Percentiles rank a stretch among this genome's conserved stretches.
These are phyloP conservation scores for Desoria tigrina DNA, from an alignment of 2,888 invertebrate genomes.

Conservation along the genomic window DNA sequence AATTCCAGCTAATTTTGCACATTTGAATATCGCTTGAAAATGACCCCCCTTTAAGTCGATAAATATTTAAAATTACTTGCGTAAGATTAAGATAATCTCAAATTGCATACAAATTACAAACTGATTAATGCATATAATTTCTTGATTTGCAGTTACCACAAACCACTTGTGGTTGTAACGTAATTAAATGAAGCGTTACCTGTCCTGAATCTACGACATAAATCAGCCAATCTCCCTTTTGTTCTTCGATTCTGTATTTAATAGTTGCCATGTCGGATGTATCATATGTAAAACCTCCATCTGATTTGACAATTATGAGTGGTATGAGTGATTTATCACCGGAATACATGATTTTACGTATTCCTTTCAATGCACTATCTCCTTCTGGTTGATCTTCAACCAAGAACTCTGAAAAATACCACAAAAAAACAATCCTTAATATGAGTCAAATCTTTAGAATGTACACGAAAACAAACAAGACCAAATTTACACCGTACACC, in stretches of 20 bases:
- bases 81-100: not conserved
- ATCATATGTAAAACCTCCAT: slow-evolving; percentile 95
- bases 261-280: slow-evolving; percentile 96
- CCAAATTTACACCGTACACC: too few species aligned
- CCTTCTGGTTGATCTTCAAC: slow-evolving; percentile 68
- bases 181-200: too few species aligned
- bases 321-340: slow-evolving; percentile 67
- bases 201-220: slow-evolving; percentile 96
- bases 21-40: slow-evolving; percentile 74
- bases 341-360: slow-evolving; percentile 79
- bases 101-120: too few species aligned
- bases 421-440: too few species aligned
- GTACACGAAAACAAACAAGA: too few species aligned
- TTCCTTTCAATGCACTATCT: slow-evolving; percentile 55
- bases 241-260: slow-evolving; percentile 77
- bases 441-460: too few species aligned
- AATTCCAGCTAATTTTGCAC: slow-evolving; percentile 76
- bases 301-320: slow-evolving; percentile 91
- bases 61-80: not conserved
- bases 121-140: too few species aligned
- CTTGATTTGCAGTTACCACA: too few species aligned
- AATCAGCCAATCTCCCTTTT: slow-evolving; percentile 83
- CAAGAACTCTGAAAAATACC: slow-evolving; percentile 60
- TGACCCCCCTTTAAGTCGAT: slow-evolving; percentile 62
- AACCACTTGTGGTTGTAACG: too few species aligned